phyloP scores from a whole-genome alignment of 2,113 vertebrate genomes.

The Pavo muticus region DNA sequence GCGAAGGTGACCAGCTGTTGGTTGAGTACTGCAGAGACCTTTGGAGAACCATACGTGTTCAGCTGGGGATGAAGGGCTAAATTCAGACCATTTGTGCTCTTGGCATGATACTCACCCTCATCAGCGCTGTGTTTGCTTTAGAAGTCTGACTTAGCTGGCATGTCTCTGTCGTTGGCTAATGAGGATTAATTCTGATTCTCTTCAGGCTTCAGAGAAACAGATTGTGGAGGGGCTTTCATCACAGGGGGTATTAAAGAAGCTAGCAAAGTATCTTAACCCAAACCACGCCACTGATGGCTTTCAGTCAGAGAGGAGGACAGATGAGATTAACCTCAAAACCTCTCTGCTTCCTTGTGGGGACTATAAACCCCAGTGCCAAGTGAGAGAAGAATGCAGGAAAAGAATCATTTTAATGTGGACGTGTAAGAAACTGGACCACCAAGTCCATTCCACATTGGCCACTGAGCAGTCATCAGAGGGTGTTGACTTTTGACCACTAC shows the following conservation, averaged over 20 bases:
- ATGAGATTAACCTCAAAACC: conserved; percentile 52
- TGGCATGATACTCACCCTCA: conserved; percentile 20
- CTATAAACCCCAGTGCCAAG: conserved; percentile 41
- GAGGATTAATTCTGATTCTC: conserved; percentile 37
- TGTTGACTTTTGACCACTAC: conserved; percentile 76
- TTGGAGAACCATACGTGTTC: background rate
- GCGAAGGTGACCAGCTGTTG: conserved; percentile 53
- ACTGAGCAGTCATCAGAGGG: conserved; percentile 54
- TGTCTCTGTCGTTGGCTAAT: background rate
- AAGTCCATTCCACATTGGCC: conserved; percentile 51
- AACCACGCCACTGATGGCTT: conserved; percentile 15
- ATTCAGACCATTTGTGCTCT: conserved; percentile 63
- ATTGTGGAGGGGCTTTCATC: conserved; percentile 45
- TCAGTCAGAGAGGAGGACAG: conserved; percentile 47
- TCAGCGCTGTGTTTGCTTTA: conserved; percentile 53
- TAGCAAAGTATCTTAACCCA: conserved; percentile 17
- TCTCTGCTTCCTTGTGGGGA: background rate
- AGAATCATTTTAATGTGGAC: conserved; percentile 31
- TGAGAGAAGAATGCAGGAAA: conserved; percentile 37
- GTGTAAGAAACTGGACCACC: conserved; percentile 44
- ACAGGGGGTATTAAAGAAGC: conserved; percentile 43
- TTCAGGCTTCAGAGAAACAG: conserved; percentile 46
- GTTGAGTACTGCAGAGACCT: conserved; percentile 38
- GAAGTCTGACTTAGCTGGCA: conserved; percentile 55
- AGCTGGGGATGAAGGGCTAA: conserved; percentile 42